A percentile compares a stretch with the other conserved stretches of the same genome.
These are phyloP conservation scores for Slavum lentiscoides DNA, from an alignment of 2,888 invertebrate species.

Conservation along the genomic window DNA sequence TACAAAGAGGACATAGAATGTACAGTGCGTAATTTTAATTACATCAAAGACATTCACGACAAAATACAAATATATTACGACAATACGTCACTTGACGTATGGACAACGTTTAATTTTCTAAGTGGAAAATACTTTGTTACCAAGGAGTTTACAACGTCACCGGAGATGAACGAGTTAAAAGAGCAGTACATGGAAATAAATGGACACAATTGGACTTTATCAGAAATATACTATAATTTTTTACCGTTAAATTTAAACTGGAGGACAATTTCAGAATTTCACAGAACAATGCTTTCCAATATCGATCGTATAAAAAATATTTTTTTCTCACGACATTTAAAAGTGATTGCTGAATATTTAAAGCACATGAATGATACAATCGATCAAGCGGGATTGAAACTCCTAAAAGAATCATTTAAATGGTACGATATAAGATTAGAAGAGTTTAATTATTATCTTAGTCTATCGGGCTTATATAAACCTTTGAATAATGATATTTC, in stretches of 20 bases:
- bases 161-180: neutral
- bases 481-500: no score
- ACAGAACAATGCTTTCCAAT: neutral
- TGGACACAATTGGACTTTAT: neutral
- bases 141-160: neutral
- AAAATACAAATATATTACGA: neutral
- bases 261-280: neutral
- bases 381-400: neutral
- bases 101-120: neutral
- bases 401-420: neutral
- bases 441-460: no score
- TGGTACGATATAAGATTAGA: neutral
- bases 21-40: neutral
- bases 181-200: neutral
- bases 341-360: neutral
- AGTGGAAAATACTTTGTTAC: neutral
- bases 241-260: neutral
- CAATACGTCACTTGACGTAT: neutral
- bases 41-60: neutral
- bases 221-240: neutral
- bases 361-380: neutral
- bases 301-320: neutral
- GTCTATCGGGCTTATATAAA: no score
- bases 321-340: neutral
- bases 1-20: neutral